Evolutionary conservation across 2,888 invertebrate genomes (phyloP), one percentile per base, ranked within the genome.

Genomic region (Meloe dianella): DNA sequence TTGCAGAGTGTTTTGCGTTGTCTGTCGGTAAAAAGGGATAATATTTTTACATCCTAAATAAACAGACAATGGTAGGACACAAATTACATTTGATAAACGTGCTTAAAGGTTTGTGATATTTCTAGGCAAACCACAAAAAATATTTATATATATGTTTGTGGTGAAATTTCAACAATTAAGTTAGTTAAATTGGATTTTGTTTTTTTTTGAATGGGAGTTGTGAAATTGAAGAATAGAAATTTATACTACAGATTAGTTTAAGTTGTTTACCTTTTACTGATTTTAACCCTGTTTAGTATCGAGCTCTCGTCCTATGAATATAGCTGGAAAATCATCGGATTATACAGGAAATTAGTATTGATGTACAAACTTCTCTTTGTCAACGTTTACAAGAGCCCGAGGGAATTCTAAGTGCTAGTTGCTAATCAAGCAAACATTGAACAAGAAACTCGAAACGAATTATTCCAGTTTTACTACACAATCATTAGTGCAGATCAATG

Each of bases 271-370:
- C 58, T 58, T 27, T 35, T 41, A 32, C 29, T 20, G 35, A 58
- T 58, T 58, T 32, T 35, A 24, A 58, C 35, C 47, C 30, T 29
- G 29, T 58, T 58, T 56, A 30, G 51, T 56, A 62, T 51, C 47
- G 30, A 32, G 63, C 35, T 38, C 58, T 35, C 27, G 63, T 57
- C 58, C 57, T 57, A 22, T n/a, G 41, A 35, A 41, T 63, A 57
- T 51, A 27, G 59, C 59, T 68, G 66, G 75, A 72, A 75, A 75
- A 75, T 73, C 71, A 67, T 68, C 67, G 69, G 75, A 77, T 77
- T 74, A 77, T 71, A 70, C 73, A 73, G 74, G 75, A 74, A 75
- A 76, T 75, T 75, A 73, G 74, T 72, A 74, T 71, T 72, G 74
- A 73, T 72, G 72, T 67, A 69, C 70, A 68, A 74, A 74, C 63